Evolutionary conservation across 2,888 invertebrate genomes (phyloP), one percentile per base, ranked within the genome.

Genomic region (Synergus japonicus): DNA sequence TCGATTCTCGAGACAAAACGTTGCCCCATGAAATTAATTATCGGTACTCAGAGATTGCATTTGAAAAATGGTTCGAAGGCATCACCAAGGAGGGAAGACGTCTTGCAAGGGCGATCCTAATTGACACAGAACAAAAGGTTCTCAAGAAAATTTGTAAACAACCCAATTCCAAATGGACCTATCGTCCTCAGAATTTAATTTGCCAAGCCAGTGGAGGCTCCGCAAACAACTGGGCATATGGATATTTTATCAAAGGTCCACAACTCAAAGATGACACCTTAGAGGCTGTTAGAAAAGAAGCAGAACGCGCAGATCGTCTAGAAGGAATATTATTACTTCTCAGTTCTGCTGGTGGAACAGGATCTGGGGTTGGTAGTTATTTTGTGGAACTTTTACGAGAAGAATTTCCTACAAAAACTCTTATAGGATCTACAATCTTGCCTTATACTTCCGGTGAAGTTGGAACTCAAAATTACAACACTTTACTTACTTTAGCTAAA

Each of bases 221-320:
- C 22, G 93, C 93, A 1, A 94, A 94, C 84, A 94, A 94, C 88
- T 94, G 94, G 94, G 93, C 93, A 0, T 93, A 91, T 80, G 94
- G 94, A 49, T 93, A 93, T 84, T 86, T 86, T 4, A 86, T 86
- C n/a, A 93, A 92, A 84, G 92, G 93, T 60, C 87, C 89, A 49
- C 86, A 92, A 64, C 80, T 94, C 13, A 85, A 88, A 10, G 88
- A 90, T 7, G 85, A 88, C 2, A 87, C 93, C 44, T 78, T 93
- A 67, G 93, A 93, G 64, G 86, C 85, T 58, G 85, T 93, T 1
- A 88, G 93, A 78, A 89, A 85, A 79, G 93, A 93, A 87, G 82
- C 90, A 63, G 94, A 94, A 86, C 91, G 88, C 64, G 88, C 91
- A 77, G 93, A 93, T 87, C 87, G 88, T 73, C 83, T 93, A 7